Evolutionary conservation across 2,113 vertebrate genomes (phyloP).

Genomic region (Megaptera novaeangliae): DNA sequence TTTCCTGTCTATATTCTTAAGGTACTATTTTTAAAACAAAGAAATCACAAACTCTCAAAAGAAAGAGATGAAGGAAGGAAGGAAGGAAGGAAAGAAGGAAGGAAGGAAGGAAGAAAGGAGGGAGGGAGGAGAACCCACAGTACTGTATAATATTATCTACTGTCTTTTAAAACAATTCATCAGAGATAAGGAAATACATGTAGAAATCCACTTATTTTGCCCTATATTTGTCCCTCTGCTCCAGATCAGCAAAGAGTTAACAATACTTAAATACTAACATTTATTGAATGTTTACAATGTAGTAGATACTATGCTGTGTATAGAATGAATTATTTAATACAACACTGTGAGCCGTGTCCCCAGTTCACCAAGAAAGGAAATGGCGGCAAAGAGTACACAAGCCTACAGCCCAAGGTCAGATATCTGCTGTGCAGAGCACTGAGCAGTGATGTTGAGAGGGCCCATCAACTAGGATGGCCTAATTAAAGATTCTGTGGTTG

Average conservation of each 20-base stretch:
- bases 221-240: neutral
- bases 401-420: neutral
- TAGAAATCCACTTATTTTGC: neutral
- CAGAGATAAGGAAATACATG: neutral
- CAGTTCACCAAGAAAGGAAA: neutral
- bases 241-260: neutral
- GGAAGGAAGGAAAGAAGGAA: neutral
- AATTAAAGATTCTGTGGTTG: neutral
- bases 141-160: neutral
- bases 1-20: conserved; percentile 11
- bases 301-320: neutral
- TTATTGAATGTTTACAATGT: neutral
- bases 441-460: neutral
- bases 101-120: too few relatives aligned
- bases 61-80: neutral
- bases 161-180: neutral
- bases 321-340: neutral
- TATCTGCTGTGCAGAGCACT: neutral
- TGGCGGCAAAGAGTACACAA: neutral
- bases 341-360: neutral
- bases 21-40: neutral
- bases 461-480: neutral
- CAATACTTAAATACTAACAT: neutral
- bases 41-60: neutral
- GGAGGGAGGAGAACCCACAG: neutral